Evolutionary conservation across 2,113 vertebrate species (phyloP), one percentile per base, ranked within the genome.

Genomic region (Ciconia maguari): DNA sequence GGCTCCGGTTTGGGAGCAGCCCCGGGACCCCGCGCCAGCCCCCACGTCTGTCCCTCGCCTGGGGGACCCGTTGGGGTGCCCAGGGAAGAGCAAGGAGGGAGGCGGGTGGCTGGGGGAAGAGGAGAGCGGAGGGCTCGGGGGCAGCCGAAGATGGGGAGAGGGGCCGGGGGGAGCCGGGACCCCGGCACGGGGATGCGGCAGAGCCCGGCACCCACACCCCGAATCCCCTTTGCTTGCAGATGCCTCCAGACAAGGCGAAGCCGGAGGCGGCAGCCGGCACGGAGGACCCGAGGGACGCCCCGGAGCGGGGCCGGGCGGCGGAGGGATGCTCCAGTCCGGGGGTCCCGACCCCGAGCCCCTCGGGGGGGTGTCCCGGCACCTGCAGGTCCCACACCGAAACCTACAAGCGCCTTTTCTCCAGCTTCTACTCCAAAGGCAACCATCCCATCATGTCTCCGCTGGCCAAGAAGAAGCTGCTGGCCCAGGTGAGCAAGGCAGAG

Each of bases 401-500:
- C 51, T 97, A 97, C 92, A 98, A 97, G 46, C 90, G 96, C 84
- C 96, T 98, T 54, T 89, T 97, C 79, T 96, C 98, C 89, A 97
- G 94, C 34, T 96, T 98, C 76, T 98, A 97, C 69, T 87, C 98
- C 89, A 97, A 97, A 62, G 97, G 98, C 25, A 96, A 95, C 48
- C 98, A 97, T 3, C 98, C 98, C 90, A 98, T 99, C 94, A 99
- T 99, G 97, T 99, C 99, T 8, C 99, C 99, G 1, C 96, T 99
- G 96, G 99, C 99, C 97, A 99, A 99, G 83, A 99, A 99, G 94
- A 99, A 99, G 93, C 98, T 99, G 36, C 86, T 99, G 96, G 99
- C 99, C 11, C 99, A 99, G 96, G 99, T 99, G 57, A 99, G 98
- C 97, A 80, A 97, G 95, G 98, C 94, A 0, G 97, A 97, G 78